A percentile compares a stretch with the other conserved stretches of the same genome.
Conservation (phyloP, 2,113 vertebrate species). For the Albula goreensis region DNA sequence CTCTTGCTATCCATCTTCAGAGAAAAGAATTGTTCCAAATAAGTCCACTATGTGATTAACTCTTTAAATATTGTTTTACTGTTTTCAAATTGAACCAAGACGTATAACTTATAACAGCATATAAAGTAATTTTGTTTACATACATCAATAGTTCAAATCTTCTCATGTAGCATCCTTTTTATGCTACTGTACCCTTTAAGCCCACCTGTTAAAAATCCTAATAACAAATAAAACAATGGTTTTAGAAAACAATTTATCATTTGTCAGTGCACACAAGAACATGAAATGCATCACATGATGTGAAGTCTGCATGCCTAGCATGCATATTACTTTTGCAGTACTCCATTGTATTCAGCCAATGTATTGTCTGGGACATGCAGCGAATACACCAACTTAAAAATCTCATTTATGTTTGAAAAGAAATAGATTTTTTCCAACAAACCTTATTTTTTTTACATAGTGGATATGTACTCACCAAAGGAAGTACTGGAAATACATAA, state of each 20-base stretch:
- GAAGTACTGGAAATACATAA: background rate
- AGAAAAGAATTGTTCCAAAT: slow-evolving; percentile 2
- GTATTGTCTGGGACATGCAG: too few relatives aligned
- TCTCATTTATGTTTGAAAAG: background rate
- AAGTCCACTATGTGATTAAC: background rate
- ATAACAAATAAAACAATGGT: too few relatives aligned
- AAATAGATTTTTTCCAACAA: background rate
- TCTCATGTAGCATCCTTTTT: background rate
- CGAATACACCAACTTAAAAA: background rate
- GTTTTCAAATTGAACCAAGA: background rate
- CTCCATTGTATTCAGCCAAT: too few relatives aligned
- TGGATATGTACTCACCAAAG: background rate
- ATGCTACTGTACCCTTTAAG: too few relatives aligned
- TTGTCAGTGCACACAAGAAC: too few relatives aligned
- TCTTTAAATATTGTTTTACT: background rate
- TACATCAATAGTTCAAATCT: background rate
- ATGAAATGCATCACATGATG: too few relatives aligned
- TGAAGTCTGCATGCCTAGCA: too few relatives aligned
- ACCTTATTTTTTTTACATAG: background rate
- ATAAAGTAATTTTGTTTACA: background rate
- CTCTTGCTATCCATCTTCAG: background rate
- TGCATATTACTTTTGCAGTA: too few relatives aligned
- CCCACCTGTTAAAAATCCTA: too few relatives aligned
- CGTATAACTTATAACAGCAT: background rate
- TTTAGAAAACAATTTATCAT: too few relatives aligned